Conservation (phyloP, 2,113 vertebrate species). For the Cnemophilus loriae region DNA sequence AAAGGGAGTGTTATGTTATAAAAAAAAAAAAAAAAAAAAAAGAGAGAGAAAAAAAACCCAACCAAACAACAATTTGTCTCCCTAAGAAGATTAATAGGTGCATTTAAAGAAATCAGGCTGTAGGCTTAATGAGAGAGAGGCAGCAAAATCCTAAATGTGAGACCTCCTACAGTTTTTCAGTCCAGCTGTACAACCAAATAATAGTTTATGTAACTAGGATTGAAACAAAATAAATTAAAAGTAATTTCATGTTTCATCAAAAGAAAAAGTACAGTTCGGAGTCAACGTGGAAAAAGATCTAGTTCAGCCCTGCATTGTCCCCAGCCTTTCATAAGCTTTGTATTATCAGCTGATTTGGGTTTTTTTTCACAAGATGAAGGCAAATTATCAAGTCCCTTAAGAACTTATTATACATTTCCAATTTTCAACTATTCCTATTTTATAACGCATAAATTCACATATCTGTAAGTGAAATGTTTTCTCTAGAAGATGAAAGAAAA, state of each 20-base stretch:
- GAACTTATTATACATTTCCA: constrained; percentile 14
- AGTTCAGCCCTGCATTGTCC: background rate
- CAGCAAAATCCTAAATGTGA: constrained; percentile 52
- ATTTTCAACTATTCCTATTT: constrained; percentile 13
- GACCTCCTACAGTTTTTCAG: constrained; percentile 45
- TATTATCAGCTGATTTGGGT: background rate
- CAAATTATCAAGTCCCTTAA: constrained; percentile 48
- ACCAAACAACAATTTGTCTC: constrained; percentile 33
- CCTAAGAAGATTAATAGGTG: constrained; percentile 58
- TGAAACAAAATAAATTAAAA: constrained; percentile 61
- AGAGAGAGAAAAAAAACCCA: background rate
- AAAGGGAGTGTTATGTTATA: no score
- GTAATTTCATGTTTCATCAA: constrained; percentile 51
- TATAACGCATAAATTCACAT: constrained; percentile 1
- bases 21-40: background rate
- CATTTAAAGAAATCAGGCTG: constrained; percentile 52
- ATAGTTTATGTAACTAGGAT: constrained; percentile 50
- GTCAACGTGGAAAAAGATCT: background rate
- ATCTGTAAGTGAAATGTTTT: constrained; percentile 45
- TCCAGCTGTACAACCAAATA: constrained; percentile 47
- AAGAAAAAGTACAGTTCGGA: background rate
- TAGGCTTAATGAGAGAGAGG: constrained; percentile 52
- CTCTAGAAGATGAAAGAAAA: constrained; percentile 5
- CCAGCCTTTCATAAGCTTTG: background rate
- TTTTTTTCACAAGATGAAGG: background rate